phyloP scores from a whole-genome alignment of 1,140 invertebrate species.

The Chironomus tepperi region DNA sequence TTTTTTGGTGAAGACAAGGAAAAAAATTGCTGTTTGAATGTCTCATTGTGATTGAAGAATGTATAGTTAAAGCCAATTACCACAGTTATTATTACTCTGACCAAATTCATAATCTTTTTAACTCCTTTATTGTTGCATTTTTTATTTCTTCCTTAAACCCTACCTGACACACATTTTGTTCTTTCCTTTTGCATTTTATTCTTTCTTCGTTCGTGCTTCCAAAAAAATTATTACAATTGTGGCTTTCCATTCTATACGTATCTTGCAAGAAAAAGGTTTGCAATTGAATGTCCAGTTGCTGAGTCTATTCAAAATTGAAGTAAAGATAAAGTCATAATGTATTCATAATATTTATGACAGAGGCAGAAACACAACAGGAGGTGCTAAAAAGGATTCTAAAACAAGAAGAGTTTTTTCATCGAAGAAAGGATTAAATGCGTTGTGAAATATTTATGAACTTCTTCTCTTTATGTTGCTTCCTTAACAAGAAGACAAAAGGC shows the following conservation, averaged over 20 bases:
- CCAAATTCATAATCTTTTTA: slow-evolving; percentile 22
- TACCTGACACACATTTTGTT: neutral
- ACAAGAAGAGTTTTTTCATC: neutral
- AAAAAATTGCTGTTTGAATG: neutral
- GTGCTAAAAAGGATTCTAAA: neutral
- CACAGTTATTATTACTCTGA: neutral
- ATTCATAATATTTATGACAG: slow-evolving; percentile 9
- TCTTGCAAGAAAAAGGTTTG: neutral
- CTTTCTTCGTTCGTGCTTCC: no score
- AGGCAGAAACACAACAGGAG: neutral
- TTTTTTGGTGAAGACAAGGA: neutral
- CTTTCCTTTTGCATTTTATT: neutral
- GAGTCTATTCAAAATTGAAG: neutral
- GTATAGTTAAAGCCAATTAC: slow-evolving; percentile 17
- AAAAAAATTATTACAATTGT: no score
- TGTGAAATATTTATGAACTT: slow-evolving; percentile 9
- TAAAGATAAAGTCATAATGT: neutral
- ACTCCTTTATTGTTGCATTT: slow-evolving; percentile 7
- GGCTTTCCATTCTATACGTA: no score
- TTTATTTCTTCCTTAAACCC: neutral
- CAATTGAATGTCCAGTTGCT: neutral
- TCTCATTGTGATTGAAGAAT: neutral
- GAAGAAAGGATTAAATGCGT: neutral
- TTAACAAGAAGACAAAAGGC: no score
- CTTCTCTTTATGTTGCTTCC: neutral